These are phyloP conservation scores for Ceyx melanurus DNA, from an alignment of 2,113 vertebrate genomes.

Conservation along the genomic window DNA sequence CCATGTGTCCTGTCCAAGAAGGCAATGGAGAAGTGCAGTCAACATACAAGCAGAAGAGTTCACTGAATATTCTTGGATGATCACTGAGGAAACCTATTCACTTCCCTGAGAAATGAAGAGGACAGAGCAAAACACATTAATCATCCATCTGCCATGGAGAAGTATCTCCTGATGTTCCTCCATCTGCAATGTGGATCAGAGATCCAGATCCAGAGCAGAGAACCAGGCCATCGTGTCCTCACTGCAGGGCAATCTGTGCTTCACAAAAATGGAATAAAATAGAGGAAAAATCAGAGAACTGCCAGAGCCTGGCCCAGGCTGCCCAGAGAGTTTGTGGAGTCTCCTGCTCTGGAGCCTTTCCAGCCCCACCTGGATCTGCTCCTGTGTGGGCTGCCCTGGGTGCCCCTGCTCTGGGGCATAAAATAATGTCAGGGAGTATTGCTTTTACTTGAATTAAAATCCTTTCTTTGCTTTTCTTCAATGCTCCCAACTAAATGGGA, in stretches of 20 bases:
- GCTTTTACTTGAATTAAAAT: neutral
- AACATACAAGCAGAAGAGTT: neutral
- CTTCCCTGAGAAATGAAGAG: neutral
- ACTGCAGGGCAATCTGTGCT: neutral
- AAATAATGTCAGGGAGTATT: neutral
- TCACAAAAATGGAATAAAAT: neutral
- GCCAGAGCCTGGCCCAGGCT: no score
- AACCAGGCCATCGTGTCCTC: rapidly evolving
- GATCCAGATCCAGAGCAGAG: neutral
- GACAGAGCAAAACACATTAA: neutral
- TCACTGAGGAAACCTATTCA: neutral
- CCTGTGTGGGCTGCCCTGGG: no score
- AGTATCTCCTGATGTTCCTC: neutral
- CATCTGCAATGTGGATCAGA: neutral
- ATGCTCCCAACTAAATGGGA: neutral
- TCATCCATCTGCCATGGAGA: neutral
- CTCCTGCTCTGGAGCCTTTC: no score
- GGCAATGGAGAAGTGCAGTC: neutral
- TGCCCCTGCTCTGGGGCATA: no score
- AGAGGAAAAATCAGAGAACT: neutral
- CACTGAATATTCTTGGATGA: neutral
- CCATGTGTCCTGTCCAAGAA: neutral
- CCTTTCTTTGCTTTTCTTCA: neutral
- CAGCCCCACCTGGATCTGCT: no score
- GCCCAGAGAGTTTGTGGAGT: no score